Conservation (phyloP, 1,140 invertebrate species). For the Drosophila nannoptera region DNA sequence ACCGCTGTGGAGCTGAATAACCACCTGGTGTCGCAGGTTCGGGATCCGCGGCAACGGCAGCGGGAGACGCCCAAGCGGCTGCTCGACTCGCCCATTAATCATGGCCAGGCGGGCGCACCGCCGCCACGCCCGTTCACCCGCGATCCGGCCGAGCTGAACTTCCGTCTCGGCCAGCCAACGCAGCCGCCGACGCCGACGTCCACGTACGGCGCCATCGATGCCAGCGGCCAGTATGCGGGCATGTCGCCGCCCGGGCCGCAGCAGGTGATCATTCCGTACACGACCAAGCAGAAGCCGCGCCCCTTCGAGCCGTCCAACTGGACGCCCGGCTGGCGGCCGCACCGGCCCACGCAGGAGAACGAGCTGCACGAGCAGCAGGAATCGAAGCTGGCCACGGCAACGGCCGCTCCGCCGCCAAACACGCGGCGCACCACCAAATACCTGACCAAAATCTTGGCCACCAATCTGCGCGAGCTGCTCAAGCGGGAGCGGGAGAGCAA, state of each 20-base stretch:
- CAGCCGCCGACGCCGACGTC: constrained; percentile 72
- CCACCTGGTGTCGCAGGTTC: constrained; percentile 29
- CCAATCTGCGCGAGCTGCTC: constrained; percentile 70
- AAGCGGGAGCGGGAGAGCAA: constrained; percentile 68
- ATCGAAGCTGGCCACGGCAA: constrained; percentile 72
- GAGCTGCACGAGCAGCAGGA: constrained; percentile 79
- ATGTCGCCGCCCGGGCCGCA: constrained; percentile 72
- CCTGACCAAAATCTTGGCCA: constrained; percentile 75
- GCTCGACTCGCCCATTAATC: constrained; percentile 72
- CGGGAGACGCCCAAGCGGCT: constrained; percentile 71
- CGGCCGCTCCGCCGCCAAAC: constrained; percentile 58
- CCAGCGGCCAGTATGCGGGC: constrained; percentile 68
- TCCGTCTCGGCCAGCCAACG: constrained; percentile 58
- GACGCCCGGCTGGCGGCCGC: constrained; percentile 38
- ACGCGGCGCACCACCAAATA: constrained; percentile 58
- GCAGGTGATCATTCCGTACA: constrained; percentile 89
- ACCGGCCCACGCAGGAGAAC: constrained; percentile 45
- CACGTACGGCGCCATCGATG: constrained; percentile 69
- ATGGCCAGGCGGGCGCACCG: constrained; percentile 33
- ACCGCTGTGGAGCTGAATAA: constrained; percentile 53
- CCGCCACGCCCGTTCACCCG: constrained; percentile 67
- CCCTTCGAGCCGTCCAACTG: constrained; percentile 79
- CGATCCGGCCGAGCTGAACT: constrained; percentile 62
- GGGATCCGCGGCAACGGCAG: constrained; percentile 41
- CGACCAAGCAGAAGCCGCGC: constrained; percentile 82